phyloP scores from a whole-genome alignment of 2,888 invertebrate genomes.

The Callyntrura sp. region DNA sequence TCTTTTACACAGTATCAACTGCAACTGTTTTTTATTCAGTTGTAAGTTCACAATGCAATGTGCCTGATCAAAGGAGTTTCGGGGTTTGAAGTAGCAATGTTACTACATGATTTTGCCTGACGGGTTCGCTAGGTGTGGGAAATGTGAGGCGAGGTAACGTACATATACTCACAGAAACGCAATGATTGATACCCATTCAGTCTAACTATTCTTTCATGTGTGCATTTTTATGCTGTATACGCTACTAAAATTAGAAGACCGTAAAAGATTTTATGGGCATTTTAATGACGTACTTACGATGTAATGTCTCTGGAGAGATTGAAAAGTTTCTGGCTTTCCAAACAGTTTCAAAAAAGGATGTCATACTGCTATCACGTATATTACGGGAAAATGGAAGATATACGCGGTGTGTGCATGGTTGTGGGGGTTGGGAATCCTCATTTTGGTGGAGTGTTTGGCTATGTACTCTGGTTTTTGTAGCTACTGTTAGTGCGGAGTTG shows the following conservation, averaged over 20 bases:
- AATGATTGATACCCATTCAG: background rate
- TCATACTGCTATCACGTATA: background rate
- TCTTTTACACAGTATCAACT: background rate
- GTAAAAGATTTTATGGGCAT: slow-evolving; percentile 66
- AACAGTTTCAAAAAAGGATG: background rate
- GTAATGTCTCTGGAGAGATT: slow-evolving; percentile 69
- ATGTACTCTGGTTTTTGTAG: background rate
- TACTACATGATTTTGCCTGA: no score
- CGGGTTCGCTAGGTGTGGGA: no score
- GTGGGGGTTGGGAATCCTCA: background rate
- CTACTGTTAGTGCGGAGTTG: no score
- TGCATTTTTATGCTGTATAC: background rate
- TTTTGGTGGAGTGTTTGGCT: background rate
- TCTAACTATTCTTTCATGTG: background rate
- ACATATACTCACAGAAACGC: background rate
- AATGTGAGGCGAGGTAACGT: no score
- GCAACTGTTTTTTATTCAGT: background rate
- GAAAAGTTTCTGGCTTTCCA: slow-evolving; percentile 24
- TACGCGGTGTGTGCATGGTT: no score
- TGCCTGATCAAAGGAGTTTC: no score
- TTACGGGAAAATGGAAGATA: background rate
- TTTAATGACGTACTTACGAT: slow-evolving; percentile 72
- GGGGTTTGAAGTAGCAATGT: no score
- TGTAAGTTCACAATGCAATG: background rate
- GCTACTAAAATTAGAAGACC: slow-evolving; percentile 56